Base-by-base conservation (phyloP, 2,888 invertebrate species). In the Candidula unifasciata region DNA sequence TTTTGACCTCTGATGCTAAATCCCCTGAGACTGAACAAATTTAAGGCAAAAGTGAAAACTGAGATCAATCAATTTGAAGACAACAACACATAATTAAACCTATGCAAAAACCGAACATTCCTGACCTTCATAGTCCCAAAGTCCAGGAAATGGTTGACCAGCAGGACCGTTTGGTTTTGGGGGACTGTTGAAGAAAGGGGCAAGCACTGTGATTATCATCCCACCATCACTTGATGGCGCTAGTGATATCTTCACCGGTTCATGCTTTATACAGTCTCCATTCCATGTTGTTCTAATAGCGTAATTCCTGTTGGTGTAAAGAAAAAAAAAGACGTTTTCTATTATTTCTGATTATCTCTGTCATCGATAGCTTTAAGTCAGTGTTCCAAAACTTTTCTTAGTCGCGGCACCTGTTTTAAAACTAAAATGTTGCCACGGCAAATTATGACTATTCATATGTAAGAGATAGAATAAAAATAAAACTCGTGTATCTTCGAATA, bases 91-190 rank as follows among this genome's bases (percentile, higher is more conserved):
- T n/a, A 44, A 44, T 44, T 6, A 44, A 44, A 44, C 44, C 44
- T 44, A 44, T 44, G 13, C 8, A 44, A 44, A 44, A 44, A 44
- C 44, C 13, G 44, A 10, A 44, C 44, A 44, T 44, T 5, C 3
- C 74, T 81, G 30, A 94, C 94, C 94, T 93, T 94, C 94, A 88
- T 93, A 94, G 69, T 94, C 92, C 94, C 94, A 94, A 3, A 94
- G 92, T 73, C 92, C 89, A n/a, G 89, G 89, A 85, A 93, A 94
- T 18, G 94, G 91, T 83, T 93, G 87, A 2, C 93, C 94, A 6
- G 90, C 73, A 37, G 89, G 85, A 13, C 92, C 93, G 18, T 86
- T 86, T 0, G 94, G 94, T 16, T 88, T 85, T 3, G 92, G 88
- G 3, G 94, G 93, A 87, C 93, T 93, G 86, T 94, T 92, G 88